Evolutionary conservation across 2,888 invertebrate genomes (phyloP).

Genomic region (Synergus japonicus): DNA sequence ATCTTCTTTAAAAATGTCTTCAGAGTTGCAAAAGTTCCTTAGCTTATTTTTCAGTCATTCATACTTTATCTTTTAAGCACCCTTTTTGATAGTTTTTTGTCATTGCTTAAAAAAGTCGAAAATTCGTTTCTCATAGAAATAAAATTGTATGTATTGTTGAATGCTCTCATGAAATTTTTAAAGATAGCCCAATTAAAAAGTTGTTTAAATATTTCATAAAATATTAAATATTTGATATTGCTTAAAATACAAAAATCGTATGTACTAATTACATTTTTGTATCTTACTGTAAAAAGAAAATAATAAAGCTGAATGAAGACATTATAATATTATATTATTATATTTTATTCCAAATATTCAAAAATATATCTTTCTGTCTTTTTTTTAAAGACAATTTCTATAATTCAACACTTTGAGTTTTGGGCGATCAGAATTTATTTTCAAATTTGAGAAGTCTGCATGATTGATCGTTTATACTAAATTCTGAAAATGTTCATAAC

Average conservation of each 20-base stretch:
- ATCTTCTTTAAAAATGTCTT: neutral
- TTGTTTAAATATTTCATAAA: conserved; percentile 2
- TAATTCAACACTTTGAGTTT: neutral
- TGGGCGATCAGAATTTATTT: neutral
- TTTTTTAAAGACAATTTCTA: neutral
- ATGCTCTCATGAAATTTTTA: neutral
- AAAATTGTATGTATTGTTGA: neutral
- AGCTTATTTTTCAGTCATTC: neutral
- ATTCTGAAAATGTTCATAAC: neutral
- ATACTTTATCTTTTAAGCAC: neutral
- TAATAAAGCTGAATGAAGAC: conserved; percentile 26
- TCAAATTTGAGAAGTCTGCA: neutral
- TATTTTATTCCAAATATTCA: conserved; percentile 7
- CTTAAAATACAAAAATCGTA: neutral
- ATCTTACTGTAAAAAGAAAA: conserved; percentile 26
- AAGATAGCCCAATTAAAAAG: neutral
- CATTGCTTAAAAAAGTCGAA: neutral
- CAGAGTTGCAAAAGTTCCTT: neutral
- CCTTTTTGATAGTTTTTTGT: conserved; percentile 4
- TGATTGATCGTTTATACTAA: neutral
- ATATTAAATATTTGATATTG: neutral
- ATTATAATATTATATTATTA: no score
- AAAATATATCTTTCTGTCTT: neutral
- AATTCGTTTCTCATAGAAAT: neutral
- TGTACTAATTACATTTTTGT: conserved; percentile 1